Evolutionary conservation across 2,113 vertebrate species (phyloP).

Genomic region (Coptodon rendalli): DNA sequence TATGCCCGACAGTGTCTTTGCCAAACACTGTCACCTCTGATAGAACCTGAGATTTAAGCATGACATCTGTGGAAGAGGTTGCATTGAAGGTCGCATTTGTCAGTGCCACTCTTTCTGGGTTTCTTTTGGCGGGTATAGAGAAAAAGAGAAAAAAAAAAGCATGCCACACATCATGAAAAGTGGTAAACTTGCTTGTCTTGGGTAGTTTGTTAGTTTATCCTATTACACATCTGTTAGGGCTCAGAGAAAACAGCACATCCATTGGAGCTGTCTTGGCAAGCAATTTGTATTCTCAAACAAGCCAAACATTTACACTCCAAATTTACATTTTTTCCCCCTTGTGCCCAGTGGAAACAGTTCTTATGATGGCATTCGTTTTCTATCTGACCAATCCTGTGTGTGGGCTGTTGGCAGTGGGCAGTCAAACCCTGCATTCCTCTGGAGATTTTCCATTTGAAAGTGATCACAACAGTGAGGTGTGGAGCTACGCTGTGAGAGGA

Average conservation of each 20-base stretch:
- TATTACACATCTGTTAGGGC: constrained; percentile 36
- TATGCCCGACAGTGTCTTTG: constrained; percentile 58
- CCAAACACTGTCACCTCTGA: constrained; percentile 59
- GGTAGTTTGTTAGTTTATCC: constrained; percentile 40
- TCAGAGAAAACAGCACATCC: constrained; percentile 40
- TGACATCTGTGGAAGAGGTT: constrained; percentile 24
- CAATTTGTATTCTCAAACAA: constrained; percentile 45
- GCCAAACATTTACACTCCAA: constrained; percentile 58
- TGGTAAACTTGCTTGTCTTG: constrained; percentile 24
- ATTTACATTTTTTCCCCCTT: constrained; percentile 58
- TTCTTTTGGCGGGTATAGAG: background rate
- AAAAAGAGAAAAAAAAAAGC: background rate
- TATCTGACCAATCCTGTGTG: constrained; percentile 56
- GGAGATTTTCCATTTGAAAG: constrained; percentile 64
- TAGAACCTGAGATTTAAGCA: constrained; percentile 31
- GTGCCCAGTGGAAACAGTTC: constrained; percentile 60
- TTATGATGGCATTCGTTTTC: constrained; percentile 50
- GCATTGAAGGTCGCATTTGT: constrained; percentile 4
- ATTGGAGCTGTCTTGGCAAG: constrained; percentile 43
- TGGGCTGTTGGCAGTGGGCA: constrained; percentile 49
- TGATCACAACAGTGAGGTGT: constrained; percentile 56
- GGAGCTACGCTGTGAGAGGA: constrained; percentile 18
- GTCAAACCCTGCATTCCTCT: constrained; percentile 42
- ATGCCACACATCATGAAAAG: constrained; percentile 31
- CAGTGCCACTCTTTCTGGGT: background rate